These are phyloP conservation scores for Notothenia coriiceps DNA, from an alignment of 2,113 vertebrate genomes.

Conservation along the genomic window DNA sequence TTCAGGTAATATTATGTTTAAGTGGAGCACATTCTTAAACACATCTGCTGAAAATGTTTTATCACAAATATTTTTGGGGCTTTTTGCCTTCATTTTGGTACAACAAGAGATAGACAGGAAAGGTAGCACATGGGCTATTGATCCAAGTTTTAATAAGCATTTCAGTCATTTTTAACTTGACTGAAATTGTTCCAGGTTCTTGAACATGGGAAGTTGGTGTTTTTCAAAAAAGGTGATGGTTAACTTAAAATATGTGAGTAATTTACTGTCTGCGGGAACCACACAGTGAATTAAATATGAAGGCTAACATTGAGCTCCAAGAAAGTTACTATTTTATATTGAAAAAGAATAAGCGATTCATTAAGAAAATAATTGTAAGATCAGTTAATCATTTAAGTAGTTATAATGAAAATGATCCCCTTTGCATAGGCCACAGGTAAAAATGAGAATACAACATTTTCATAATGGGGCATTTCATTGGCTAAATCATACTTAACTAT, in stretches of 20 bases:
- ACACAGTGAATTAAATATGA: background rate
- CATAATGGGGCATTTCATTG: background rate
- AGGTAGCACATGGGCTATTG: too few relatives aligned
- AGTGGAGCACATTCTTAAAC: background rate
- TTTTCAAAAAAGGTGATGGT: background rate
- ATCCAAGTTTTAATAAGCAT: too few relatives aligned
- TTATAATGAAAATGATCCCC: background rate
- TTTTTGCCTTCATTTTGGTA: too few relatives aligned
- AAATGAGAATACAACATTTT: background rate
- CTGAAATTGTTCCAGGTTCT: background rate
- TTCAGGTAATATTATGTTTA: background rate
- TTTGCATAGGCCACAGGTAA: background rate
- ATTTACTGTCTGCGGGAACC: background rate
- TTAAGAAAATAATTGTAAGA: background rate
- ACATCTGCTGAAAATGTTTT: background rate
- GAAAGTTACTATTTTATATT: background rate
- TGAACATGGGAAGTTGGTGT: background rate
- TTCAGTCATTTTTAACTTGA: too few relatives aligned
- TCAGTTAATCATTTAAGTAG: background rate
- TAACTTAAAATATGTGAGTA: background rate
- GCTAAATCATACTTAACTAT: background rate
- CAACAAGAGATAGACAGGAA: too few relatives aligned
- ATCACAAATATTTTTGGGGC: background rate
- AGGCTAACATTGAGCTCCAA: background rate
- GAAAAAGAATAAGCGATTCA: background rate